Conservation (phyloP, 1,140 invertebrate genomes). For the Lepidurus apus region DNA sequence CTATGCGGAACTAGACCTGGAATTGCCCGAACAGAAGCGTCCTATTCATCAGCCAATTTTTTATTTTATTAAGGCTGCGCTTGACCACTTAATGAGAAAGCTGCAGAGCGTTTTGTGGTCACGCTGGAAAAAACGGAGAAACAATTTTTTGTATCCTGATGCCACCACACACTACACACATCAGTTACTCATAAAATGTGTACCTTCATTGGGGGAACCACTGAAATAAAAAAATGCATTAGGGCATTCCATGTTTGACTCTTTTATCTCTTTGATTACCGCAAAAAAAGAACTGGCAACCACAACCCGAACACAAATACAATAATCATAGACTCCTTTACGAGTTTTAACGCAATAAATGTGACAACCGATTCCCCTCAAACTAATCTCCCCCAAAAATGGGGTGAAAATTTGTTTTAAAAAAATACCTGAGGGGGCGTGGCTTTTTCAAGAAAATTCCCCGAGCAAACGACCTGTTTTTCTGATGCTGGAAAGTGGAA, state of each 20-base stretch:
- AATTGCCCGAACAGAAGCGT: background rate
- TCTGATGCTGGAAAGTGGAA: background rate
- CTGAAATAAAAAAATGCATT: background rate
- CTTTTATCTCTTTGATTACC: conserved; percentile 8
- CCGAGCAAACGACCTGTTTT: background rate
- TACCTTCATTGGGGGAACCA: background rate
- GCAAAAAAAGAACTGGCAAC: background rate
- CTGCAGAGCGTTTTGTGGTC: background rate
- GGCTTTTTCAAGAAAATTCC: background rate
- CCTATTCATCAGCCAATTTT: background rate
- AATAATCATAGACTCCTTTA: background rate
- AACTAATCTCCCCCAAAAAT: background rate
- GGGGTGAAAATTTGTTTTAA: background rate
- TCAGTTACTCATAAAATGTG: background rate
- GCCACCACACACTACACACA: conserved; percentile 2
- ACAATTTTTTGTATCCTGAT: background rate
- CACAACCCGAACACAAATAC: background rate
- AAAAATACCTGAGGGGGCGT: background rate
- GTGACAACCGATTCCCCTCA: background rate
- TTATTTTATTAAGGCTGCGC: background rate
- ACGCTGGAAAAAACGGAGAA: background rate
- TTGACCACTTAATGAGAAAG: background rate
- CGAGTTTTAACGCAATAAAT: background rate
- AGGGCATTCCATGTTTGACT: background rate
- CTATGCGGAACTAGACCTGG: background rate